Conservation (phyloP, 2,888 invertebrate genomes). For the Hyposoter dolosus region DNA sequence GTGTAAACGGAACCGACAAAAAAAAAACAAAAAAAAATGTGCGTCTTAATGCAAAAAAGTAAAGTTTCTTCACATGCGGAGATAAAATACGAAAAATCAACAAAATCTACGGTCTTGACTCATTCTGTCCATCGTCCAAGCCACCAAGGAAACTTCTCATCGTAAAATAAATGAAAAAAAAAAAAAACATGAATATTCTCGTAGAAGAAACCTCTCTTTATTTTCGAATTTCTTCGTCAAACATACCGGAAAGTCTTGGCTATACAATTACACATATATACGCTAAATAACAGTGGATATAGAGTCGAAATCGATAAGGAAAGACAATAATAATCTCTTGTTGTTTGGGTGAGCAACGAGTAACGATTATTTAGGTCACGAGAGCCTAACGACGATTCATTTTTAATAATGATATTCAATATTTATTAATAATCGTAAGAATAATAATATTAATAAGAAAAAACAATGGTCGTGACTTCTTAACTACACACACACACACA, state of each 20-base stretch:
- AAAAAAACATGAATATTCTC: background rate
- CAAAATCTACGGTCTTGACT: constrained; percentile 18
- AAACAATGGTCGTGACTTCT: constrained; percentile 43
- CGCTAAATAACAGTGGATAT: constrained; percentile 55
- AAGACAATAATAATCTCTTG: constrained; percentile 54
- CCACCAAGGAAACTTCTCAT: background rate
- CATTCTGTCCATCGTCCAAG: constrained; percentile 32
- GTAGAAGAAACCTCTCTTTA: constrained; percentile 41
- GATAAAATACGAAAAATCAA: constrained; percentile 54
- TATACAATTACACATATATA: constrained; percentile 32
- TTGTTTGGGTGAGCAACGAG: constrained; percentile 40
- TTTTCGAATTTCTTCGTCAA: constrained; percentile 53
- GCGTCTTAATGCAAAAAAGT: constrained; percentile 50
- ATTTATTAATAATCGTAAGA: background rate
- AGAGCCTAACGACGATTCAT: constrained; percentile 32
- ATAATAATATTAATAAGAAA: constrained; percentile 23
- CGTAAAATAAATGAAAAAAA: constrained; percentile 1
- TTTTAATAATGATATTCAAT: constrained; percentile 11
- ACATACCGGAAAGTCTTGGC: constrained; percentile 48
- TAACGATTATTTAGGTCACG: constrained; percentile 45
- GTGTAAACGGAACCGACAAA: constrained; percentile 55
- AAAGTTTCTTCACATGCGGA: constrained; percentile 66
- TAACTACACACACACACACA: constrained; percentile 64
- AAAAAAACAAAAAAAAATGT: constrained; percentile 36
- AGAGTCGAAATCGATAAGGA: constrained; percentile 43